Conservation (phyloP, 1,140 invertebrate genomes). For the Drosophila tani region DNA sequence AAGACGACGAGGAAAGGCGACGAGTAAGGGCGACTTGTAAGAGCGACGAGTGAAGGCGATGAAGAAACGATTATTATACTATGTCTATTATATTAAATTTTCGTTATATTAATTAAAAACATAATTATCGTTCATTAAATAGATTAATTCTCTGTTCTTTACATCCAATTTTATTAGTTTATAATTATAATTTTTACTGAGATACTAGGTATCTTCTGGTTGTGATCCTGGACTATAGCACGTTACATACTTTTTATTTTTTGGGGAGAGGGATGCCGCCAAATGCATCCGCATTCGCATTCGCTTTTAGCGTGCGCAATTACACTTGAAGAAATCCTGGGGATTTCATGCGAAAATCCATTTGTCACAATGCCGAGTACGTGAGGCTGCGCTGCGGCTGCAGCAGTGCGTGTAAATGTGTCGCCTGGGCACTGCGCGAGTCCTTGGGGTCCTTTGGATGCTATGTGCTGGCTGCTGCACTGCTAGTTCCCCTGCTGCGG, state of each 20-base stretch:
- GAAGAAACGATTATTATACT: background rate
- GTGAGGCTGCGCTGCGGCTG: slow-evolving; percentile 59
- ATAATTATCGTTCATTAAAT: background rate
- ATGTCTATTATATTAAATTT: background rate
- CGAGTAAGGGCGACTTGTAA: background rate
- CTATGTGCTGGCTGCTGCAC: slow-evolving; percentile 26
- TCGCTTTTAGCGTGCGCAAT: slow-evolving; percentile 79
- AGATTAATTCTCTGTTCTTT: too few species aligned
- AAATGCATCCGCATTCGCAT: slow-evolving; percentile 64
- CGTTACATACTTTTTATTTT: background rate
- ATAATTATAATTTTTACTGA: background rate
- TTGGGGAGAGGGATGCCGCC: slow-evolving; percentile 19
- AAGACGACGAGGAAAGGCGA: too few species aligned
- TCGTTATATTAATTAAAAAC: background rate
- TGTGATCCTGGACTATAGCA: background rate
- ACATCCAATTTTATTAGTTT: background rate
- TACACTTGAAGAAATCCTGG: slow-evolving; percentile 82
- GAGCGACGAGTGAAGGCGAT: background rate
- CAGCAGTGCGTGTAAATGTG: slow-evolving; percentile 77
- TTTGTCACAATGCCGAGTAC: slow-evolving; percentile 82
- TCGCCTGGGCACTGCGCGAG: slow-evolving; percentile 60
- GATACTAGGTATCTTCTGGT: background rate
- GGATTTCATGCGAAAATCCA: slow-evolving; percentile 81
- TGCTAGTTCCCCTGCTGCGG: slow-evolving; percentile 37
- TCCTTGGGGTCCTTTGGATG: slow-evolving; percentile 48